Conservation (phyloP, 2,113 vertebrate species). For the Tichodroma muraria region DNA sequence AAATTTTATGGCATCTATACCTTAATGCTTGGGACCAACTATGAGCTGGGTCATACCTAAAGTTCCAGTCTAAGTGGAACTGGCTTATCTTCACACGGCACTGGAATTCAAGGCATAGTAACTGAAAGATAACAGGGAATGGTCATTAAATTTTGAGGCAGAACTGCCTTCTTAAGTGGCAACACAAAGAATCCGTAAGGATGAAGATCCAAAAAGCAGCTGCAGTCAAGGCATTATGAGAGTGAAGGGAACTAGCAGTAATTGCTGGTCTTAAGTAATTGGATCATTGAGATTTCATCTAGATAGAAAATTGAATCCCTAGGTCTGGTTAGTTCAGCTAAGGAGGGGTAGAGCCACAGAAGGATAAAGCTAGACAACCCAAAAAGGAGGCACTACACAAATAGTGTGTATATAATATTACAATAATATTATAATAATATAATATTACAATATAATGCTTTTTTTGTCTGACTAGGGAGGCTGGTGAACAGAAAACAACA, state of each 20-base stretch:
- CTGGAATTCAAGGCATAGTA: not conserved
- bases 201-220: not conserved
- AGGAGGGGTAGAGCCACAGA: not conserved
- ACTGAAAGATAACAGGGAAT: not conserved
- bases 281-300: conserved; percentile 22
- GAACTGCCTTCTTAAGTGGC: not conserved
- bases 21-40: not conserved
- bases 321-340: not conserved
- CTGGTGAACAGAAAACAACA: not conserved
- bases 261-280: not conserved
- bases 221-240: not conserved
- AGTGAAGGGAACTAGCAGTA: not conserved
- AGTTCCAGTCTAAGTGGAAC: not conserved
- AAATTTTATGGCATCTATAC: not conserved
- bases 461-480: no score
- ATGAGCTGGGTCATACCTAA: not conserved
- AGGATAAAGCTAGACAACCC: not conserved
- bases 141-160: not conserved
- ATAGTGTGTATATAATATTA: no score
- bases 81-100: not conserved
- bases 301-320: conserved; percentile 6
- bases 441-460: no score
- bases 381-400: not conserved
- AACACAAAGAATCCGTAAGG: not conserved
- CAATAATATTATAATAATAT: no score